Evolutionary conservation across 1,140 invertebrate genomes (phyloP).

Genomic region (Tetragonula clypearis): DNA sequence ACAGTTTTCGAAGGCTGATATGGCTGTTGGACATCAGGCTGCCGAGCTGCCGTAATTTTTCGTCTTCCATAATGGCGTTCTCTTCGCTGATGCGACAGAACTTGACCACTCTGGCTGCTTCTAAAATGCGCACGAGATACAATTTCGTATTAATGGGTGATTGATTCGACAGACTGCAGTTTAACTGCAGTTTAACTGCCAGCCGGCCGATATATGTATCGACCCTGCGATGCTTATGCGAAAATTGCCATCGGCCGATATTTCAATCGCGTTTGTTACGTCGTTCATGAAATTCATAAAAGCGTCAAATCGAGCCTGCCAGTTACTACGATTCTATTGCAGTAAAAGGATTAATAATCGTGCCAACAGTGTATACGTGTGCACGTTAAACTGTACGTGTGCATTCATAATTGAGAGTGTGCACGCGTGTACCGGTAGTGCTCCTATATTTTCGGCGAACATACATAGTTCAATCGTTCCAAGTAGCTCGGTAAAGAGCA

Average conservation of each 20-base stretch:
- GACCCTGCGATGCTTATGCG: too few species aligned
- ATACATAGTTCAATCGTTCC: conserved; percentile 24
- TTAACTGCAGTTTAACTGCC: too few species aligned
- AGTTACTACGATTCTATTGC: too few species aligned
- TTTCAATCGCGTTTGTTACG: too few species aligned
- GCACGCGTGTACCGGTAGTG: too few species aligned
- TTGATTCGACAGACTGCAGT: too few species aligned
- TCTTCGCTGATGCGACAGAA: conserved; percentile 79
- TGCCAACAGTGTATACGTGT: not conserved
- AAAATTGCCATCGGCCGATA: too few species aligned
- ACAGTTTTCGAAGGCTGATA: conserved; percentile 90
- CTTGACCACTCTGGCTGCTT: conserved; percentile 83
- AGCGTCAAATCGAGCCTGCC: too few species aligned
- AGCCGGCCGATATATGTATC: too few species aligned
- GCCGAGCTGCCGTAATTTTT: conserved; percentile 86
- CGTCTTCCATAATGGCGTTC: conserved; percentile 62
- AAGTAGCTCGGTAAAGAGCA: not conserved
- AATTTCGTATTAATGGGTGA: too few species aligned
- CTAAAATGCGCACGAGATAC: conserved; percentile 63
- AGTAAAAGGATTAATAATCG: not conserved
- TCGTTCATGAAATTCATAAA: too few species aligned
- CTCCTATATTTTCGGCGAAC: not conserved
- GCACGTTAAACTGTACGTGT: not conserved
- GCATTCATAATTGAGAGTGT: not conserved
- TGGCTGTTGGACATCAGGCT: conserved; percentile 95